phyloP scores from a whole-genome alignment of 2,797 vertebrate genomes.

The Pipistrellus kuhlii region DNA sequence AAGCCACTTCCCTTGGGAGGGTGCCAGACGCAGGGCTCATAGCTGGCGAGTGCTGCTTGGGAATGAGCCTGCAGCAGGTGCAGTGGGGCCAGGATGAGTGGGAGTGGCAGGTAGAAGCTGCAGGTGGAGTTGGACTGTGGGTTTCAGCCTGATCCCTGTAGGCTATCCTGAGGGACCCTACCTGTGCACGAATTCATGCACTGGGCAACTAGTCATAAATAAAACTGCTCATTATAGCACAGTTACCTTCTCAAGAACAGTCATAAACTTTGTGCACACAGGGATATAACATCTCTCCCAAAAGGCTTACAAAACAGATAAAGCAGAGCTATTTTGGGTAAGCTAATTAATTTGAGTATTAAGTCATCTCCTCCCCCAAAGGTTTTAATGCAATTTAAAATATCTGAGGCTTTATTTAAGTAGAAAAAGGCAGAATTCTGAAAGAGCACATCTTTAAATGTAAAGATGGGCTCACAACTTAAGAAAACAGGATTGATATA shows the following conservation, averaged over 20 bases:
- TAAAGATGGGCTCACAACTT: background rate
- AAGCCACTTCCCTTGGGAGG: too few species aligned
- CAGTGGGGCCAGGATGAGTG: too few species aligned
- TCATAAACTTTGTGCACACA: background rate
- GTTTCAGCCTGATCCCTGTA: too few species aligned
- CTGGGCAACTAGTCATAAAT: background rate
- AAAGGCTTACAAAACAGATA: background rate
- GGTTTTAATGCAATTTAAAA: background rate
- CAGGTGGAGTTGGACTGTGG: too few species aligned
- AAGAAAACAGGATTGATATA: background rate
- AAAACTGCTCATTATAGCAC: background rate
- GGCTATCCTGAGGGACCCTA: too few species aligned
- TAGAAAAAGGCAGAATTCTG: constrained; percentile 5
- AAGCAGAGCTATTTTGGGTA: background rate
- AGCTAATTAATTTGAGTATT: background rate
- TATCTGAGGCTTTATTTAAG: constrained; percentile 11
- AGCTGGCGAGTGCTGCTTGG: too few species aligned
- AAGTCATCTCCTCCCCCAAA: background rate
- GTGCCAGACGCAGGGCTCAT: too few species aligned
- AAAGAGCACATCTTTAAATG: constrained; percentile 45
- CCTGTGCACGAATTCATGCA: too few species aligned
- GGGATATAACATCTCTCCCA: background rate
- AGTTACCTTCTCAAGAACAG: background rate
- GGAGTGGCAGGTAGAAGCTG: too few species aligned
- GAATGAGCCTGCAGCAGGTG: too few species aligned